phyloP scores from a whole-genome alignment of 2,797 vertebrate species.

The Poecile montanus region DNA sequence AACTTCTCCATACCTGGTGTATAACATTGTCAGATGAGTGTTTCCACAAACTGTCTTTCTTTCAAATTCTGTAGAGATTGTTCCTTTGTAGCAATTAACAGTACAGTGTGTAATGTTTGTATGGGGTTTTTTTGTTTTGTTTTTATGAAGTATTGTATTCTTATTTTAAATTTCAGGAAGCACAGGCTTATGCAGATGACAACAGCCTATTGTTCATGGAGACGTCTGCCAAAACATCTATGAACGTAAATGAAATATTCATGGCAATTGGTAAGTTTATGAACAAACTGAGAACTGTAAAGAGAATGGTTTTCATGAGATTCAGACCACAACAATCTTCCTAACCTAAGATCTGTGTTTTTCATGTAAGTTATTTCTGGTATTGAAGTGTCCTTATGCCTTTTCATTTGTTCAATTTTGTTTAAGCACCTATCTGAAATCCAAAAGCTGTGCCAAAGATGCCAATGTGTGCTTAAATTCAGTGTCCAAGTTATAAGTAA shows the following conservation, averaged over 20 bases:
- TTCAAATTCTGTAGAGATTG: not conserved
- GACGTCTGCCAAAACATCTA: constrained; percentile 97
- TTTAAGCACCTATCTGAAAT: not conserved
- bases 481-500: not conserved
- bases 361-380: not conserved
- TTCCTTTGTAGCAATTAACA: not conserved
- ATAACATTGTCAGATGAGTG: not conserved
- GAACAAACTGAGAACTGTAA: not conserved
- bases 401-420: not conserved
- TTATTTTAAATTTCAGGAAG: constrained; percentile 82
- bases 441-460: not conserved
- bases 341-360: not conserved
- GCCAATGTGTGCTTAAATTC: not conserved
- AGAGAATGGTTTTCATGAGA: not conserved
- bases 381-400: not conserved
- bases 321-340: not conserved
- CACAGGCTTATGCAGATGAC: constrained; percentile 97
- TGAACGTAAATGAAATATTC: constrained; percentile 99
- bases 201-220: constrained; percentile 99
- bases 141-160: not conserved
- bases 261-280: constrained; percentile 94
- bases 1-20: not conserved
- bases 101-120: not conserved
- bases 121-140: not conserved
- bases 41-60: not conserved